Percentiles rank a stretch among this genome's conserved stretches.
These are phyloP conservation scores for Orthosia gothica DNA, from an alignment of 2,888 invertebrate genomes.

Conservation along the genomic window DNA sequence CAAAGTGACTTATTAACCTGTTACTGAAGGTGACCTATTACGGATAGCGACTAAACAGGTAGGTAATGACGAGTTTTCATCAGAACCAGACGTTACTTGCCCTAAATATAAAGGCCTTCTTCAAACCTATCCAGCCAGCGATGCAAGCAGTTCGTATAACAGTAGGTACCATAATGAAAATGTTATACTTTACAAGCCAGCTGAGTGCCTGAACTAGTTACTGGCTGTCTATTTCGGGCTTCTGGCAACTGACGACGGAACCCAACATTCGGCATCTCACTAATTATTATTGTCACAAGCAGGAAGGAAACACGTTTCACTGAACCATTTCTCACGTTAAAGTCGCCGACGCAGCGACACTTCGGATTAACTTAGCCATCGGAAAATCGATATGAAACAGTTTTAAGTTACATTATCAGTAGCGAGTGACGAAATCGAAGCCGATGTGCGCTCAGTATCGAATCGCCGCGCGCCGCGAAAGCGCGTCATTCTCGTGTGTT, in stretches of 20 bases:
- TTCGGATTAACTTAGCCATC: slow-evolving; percentile 52
- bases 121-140: not conserved
- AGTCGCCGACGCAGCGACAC: slow-evolving; percentile 37
- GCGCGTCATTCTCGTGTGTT: slow-evolving; percentile 70
- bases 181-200: slow-evolving; percentile 1
- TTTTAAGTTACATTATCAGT: slow-evolving; percentile 76
- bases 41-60: too few relatives aligned
- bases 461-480: slow-evolving; percentile 73
- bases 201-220: slow-evolving; percentile 20
- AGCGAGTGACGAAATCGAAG: slow-evolving; percentile 78
- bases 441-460: slow-evolving; percentile 70
- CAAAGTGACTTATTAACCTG: too few relatives aligned
- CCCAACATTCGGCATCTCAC: not conserved
- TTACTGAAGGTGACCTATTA: too few relatives aligned
- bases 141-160: not conserved
- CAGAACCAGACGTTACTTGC: too few relatives aligned
- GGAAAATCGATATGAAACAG: slow-evolving; percentile 66
- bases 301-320: slow-evolving; percentile 34
- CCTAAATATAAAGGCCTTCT: not conserved
- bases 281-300: slow-evolving; percentile 21
- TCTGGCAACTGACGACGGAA: slow-evolving; percentile 4
- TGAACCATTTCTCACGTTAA: slow-evolving; percentile 39
- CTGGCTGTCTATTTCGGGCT: slow-evolving; percentile 26
- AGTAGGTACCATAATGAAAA: not conserved
- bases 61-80: too few relatives aligned